Conservation (phyloP, 1,140 invertebrate species). For the Calephelis nemesis region DNA sequence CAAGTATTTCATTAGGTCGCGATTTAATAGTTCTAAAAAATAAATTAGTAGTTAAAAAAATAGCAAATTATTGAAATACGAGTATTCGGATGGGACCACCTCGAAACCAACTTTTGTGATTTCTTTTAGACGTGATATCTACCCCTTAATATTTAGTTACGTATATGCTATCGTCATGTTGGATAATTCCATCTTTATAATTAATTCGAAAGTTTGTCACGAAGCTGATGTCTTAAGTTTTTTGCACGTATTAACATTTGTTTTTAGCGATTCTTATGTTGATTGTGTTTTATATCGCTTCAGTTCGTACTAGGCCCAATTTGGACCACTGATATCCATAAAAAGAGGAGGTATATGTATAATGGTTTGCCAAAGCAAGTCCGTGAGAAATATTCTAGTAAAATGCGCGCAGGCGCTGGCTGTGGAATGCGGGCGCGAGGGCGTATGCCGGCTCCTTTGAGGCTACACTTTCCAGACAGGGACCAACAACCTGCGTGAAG, state of each 20-base stretch:
- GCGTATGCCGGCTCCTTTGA: conserved; percentile 75
- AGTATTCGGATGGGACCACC: too few relatives aligned
- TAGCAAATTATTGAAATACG: too few relatives aligned
- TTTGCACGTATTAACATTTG: conserved; percentile 40
- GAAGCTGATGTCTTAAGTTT: conserved; percentile 9
- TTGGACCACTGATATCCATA: conserved; percentile 48
- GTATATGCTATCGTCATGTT: too few relatives aligned
- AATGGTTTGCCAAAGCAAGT: conserved; percentile 72
- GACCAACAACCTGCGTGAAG: conserved; percentile 62
- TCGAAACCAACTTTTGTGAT: too few relatives aligned
- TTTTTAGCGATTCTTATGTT: conserved; percentile 39
- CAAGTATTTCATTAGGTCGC: too few relatives aligned
- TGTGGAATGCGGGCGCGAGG: conserved; percentile 71
- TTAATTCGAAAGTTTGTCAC: too few relatives aligned
- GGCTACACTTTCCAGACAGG: conserved; percentile 60
- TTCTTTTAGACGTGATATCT: too few relatives aligned
- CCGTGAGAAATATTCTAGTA: conserved; percentile 78
- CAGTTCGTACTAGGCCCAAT: conserved; percentile 43
- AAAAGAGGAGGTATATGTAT: conserved; percentile 50
- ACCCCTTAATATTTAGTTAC: too few relatives aligned
- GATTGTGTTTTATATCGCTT: too few relatives aligned
- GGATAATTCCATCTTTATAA: too few relatives aligned
- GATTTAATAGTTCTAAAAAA: too few relatives aligned
- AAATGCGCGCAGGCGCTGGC: conserved; percentile 57
- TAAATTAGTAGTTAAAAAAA: too few relatives aligned